A percentile compares a stretch with the other conserved stretches of the same genome.
Conservation (phyloP, 2,888 invertebrate genomes). For the Strigamia crassipes region DNA sequence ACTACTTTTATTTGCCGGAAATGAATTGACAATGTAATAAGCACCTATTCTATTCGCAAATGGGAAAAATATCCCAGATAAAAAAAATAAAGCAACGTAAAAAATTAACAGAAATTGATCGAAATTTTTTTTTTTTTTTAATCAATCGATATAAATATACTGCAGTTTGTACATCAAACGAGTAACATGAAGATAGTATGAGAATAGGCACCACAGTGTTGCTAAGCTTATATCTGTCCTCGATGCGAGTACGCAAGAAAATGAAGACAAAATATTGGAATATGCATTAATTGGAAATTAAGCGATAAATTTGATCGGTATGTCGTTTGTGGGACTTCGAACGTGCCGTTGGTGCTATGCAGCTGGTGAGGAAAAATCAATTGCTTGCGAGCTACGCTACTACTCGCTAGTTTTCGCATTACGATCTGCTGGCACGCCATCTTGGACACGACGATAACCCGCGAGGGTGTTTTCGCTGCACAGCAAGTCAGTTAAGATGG, state of each 20-base stretch:
- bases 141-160: too few species aligned
- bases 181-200: too few species aligned
- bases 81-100: not conserved
- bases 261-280: not conserved
- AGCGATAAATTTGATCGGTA: not conserved
- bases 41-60: not conserved
- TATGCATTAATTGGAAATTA: not conserved
- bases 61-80: not conserved
- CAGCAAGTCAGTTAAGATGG: not conserved
- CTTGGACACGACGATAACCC: constrained; percentile 1
- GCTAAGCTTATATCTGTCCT: too few species aligned
- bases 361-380: constrained; percentile 1
- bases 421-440: not conserved
- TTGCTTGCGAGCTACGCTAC: constrained; percentile 6
- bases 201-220: too few species aligned
- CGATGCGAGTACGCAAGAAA: too few species aligned
- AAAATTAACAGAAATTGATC: not conserved
- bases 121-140: too few species aligned
- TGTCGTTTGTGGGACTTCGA: not conserved
- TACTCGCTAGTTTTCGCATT: not conserved
- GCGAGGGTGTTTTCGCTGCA: constrained; percentile 1
- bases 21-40: not conserved
- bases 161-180: too few species aligned
- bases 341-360: not conserved
- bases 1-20: not conserved